Evolutionary conservation across 2,797 vertebrate species (phyloP), one percentile per base, ranked within the genome.

Genomic region (Bufotes viridis): DNA sequence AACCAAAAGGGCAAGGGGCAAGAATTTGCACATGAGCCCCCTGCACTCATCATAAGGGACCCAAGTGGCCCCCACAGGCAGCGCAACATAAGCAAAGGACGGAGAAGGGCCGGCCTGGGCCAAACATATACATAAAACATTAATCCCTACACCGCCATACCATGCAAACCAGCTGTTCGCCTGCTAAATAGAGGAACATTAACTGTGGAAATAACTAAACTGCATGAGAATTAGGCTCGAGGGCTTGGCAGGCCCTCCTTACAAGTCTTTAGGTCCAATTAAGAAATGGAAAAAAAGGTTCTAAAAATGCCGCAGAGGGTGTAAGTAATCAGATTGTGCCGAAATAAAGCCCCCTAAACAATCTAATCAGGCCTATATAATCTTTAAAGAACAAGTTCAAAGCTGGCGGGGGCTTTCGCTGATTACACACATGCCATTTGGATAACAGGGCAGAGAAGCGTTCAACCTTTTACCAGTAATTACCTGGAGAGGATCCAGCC

Each of bases 331-430:
- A 83, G 80, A 89, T 89, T 89, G 58, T 51, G 74, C 82, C n/a
- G 57, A 53, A 69, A 81, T 78, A 76, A 81, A 85, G 63, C 74
- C 63, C 74, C 82, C n/a, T 53, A 69, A 79, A 84, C 76, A 51
- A 65, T 85, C 84, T 89, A 86, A 89, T 86, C 84, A 89, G 84
- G 53, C 34, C 15, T 57, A 78, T 82, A 76, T 89, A 86, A 89
- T 89, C 87, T 89, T 78, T 82, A 86, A 86, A 86, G 88, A 86
- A 89, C 88, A 82, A 82, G 84, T 89, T 89, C 84, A 89, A 89
- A 89, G 88, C 88, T 72, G 53, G 15, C 10, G 78, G 74, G 51
- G 74, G 72, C 81, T 89, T 86, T 87, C 26, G 55, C 74, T 84
- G 85, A 89, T 89, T 86, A 84, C 79, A 55, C 72, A 63, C 49